These are phyloP conservation scores for Danaus chrysippus DNA, from an alignment of 2,888 invertebrate genomes.

Conservation along the genomic window DNA sequence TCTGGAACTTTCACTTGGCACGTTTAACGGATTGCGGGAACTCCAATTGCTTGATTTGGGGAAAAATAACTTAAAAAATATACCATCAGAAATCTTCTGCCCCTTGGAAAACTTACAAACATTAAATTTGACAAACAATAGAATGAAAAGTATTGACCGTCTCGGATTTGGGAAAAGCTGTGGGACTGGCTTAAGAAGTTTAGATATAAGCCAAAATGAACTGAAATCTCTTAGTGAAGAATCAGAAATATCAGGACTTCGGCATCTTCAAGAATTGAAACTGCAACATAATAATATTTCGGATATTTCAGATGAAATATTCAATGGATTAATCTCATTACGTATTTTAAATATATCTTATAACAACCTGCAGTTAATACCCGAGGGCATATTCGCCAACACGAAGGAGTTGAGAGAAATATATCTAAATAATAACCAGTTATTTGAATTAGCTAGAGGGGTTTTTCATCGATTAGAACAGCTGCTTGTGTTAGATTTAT, in stretches of 20 bases:
- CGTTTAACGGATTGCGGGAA: constrained; percentile 88
- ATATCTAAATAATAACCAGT: constrained; percentile 91
- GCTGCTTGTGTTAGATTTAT: constrained; percentile 90
- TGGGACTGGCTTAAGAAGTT: constrained; percentile 84
- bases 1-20: constrained; percentile 85
- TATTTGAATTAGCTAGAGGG: constrained; percentile 90
- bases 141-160: constrained; percentile 86
- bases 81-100: constrained; percentile 90
- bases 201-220: constrained; percentile 91
- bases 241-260: constrained; percentile 85
- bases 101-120: constrained; percentile 87
- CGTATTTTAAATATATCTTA: constrained; percentile 91
- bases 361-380: constrained; percentile 89
- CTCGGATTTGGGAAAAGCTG: constrained; percentile 84
- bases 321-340: constrained; percentile 88
- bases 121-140: constrained; percentile 90
- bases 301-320: constrained; percentile 87
- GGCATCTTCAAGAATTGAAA: constrained; percentile 87
- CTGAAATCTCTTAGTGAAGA: constrained; percentile 85
- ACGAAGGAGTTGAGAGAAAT: constrained; percentile 91
- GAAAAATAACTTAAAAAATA: constrained; percentile 87
- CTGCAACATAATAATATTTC: constrained; percentile 91
- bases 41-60: constrained; percentile 87
- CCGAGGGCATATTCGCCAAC: constrained; percentile 89
- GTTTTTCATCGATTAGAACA: constrained; percentile 92